These are phyloP conservation scores for Busseola fusca DNA, from an alignment of 2,888 invertebrate species.

Conservation along the genomic window DNA sequence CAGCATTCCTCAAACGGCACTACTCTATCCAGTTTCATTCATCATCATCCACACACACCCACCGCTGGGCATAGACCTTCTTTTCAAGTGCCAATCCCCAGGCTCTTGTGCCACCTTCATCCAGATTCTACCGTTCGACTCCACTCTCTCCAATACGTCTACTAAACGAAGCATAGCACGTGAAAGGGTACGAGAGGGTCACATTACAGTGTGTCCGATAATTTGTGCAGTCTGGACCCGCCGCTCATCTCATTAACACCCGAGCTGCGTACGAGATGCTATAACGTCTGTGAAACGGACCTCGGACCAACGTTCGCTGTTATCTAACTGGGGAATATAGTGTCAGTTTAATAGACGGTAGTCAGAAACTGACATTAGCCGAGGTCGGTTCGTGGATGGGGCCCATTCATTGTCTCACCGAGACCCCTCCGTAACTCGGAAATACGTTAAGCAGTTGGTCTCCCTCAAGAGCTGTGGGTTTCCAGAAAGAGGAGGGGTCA, in stretches of 20 bases:
- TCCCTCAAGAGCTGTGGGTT: too few species aligned
- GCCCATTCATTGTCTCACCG: not conserved
- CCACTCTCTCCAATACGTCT: conserved; percentile 16
- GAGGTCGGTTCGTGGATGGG: not conserved
- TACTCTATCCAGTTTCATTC: conserved; percentile 20
- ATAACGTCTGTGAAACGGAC: conserved; percentile 47
- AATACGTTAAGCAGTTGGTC: not conserved
- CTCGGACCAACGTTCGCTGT: conserved; percentile 10
- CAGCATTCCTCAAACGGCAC: not conserved
- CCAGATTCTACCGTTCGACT: not conserved
- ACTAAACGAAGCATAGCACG: conserved; percentile 71
- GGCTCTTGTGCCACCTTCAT: not conserved
- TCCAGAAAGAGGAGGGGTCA: too few species aligned
- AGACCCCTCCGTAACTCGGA: not conserved
- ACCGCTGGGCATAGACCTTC: too few species aligned
- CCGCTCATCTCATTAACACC: conserved; percentile 77
- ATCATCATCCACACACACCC: not conserved
- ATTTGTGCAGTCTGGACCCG: conserved; percentile 76
- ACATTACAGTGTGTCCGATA: conserved; percentile 78
- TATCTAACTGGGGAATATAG: conserved; percentile 16
- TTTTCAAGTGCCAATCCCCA: not conserved
- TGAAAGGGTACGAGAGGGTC: conserved; percentile 79
- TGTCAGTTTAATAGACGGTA: not conserved
- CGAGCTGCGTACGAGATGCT: conserved; percentile 57
- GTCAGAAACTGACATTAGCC: not conserved